Base-by-base conservation (phyloP, 2,888 invertebrate genomes). In the Hypena proboscidalis region DNA sequence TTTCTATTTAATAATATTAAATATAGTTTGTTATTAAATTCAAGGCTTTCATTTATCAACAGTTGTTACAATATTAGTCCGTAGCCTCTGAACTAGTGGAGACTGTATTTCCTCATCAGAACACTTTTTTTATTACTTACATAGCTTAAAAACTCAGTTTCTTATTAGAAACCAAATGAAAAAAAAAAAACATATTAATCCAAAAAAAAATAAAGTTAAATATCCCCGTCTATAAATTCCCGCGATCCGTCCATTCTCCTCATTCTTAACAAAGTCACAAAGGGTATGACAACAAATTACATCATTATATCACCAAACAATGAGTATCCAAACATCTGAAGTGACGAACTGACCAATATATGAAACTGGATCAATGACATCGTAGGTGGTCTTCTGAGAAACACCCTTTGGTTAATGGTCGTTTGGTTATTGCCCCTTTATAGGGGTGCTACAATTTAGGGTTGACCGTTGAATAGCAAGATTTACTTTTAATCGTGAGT, bases 321-420 rank as follows among this genome's bases (percentile, higher is more conserved):
- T 58, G 56, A 61, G 56, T 49, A 60, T 59, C 63, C 71, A 70
- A 76, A 73, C 71, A 37, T 35, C 38, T 41, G 66, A 67, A 55
- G 52, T 61, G 65, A 69, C 61, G 66, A 66, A 75, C 59, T 80
- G 80, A 80, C 77, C 80, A 78, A 64, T 71, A 70, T 67, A 67
- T 64, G 57, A 61, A 83, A 78, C 64, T 83, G 75, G 79, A 82
- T 83, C 84, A 83, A 83, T 82, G 72, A 72, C 86, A 32, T 58
- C 79, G 83, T 75, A 66, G 88, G 89, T 89, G 89, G 89, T 84
- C 89, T 67, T 88, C 88, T 73, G 35, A 65, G 88, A 89, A 86
- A 61, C 77, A 81, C 80, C 86, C 84, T 80, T 80, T 74, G 67
- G 67, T 74, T 76, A 79, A 77, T 78, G 71, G 73, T 79, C 76